Percentiles rank a stretch among this genome's conserved stretches.
Evolutionary conservation across 2,888 invertebrate species (phyloP).

Genomic region (Cryptophagus acutangulus): DNA sequence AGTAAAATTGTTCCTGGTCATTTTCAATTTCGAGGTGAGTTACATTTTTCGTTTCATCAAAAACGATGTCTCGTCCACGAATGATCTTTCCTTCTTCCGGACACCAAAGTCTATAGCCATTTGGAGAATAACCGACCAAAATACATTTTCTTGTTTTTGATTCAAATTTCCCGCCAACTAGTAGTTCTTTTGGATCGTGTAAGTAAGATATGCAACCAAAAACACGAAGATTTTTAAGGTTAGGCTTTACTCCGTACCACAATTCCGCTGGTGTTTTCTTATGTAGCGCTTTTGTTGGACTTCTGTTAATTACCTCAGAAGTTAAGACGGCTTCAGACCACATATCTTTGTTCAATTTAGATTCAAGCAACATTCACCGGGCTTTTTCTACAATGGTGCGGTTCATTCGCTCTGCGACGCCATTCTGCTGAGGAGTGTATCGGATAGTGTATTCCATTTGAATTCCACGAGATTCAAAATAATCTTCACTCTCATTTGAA

Average conservation of each 20-base stretch:
- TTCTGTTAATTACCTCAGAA: conserved; percentile 25
- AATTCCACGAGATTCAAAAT: conserved; percentile 15
- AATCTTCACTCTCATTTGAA: conserved; percentile 15
- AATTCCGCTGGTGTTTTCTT: conserved; percentile 19
- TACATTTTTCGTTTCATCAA: conserved; percentile 21
- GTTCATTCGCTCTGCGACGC: conserved; percentile 24
- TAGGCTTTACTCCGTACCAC: conserved; percentile 22
- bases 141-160: conserved; percentile 19
- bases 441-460: conserved; percentile 20
- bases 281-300: conserved; percentile 19
- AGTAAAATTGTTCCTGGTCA: too few relatives aligned
- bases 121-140: conserved; percentile 27
- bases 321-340: conserved; percentile 29
- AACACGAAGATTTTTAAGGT: conserved; percentile 22
- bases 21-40: too few relatives aligned
- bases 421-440: conserved; percentile 27
- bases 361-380: conserved; percentile 22
- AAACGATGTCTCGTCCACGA: conserved; percentile 23
- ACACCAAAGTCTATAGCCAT: conserved; percentile 27
- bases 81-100: conserved; percentile 20
- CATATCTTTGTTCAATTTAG: conserved; percentile 22
- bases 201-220: conserved; percentile 27
- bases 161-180: conserved; percentile 33
- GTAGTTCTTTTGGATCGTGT: conserved; percentile 22
- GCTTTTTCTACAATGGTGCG: conserved; percentile 23